Conservation (phyloP, 2,797 vertebrate genomes). For the Gymnothorax reevesii region DNA sequence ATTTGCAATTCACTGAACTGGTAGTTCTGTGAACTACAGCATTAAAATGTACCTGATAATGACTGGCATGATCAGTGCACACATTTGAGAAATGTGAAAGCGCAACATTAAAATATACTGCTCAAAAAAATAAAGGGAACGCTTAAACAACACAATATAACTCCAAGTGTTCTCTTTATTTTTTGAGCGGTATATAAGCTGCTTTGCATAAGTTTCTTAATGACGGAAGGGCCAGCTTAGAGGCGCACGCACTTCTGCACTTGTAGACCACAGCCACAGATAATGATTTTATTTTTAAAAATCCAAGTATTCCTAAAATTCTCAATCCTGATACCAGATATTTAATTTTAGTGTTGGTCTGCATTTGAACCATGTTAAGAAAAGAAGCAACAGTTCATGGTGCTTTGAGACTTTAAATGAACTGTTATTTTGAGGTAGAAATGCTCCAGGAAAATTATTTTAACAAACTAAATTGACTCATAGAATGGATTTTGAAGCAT, state of each 20-base stretch:
- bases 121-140: too few species aligned
- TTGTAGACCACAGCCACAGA: background rate
- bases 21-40: background rate
- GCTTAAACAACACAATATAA: too few species aligned
- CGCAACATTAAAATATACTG: constrained; percentile 43
- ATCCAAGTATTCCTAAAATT: background rate
- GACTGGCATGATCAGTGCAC: constrained; percentile 2
- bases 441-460: background rate
- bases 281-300: background rate
- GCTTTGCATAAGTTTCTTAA: constrained; percentile 39
- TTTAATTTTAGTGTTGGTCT: background rate
- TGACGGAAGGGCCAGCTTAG: constrained; percentile 42
- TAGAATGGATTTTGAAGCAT: background rate
- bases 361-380: background rate
- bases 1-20: background rate
- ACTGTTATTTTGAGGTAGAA: background rate
- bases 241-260: constrained; percentile 35
- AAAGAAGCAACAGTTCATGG: background rate
- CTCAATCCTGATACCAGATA: background rate
- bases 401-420: background rate
- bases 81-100: constrained; percentile 28
- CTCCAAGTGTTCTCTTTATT: too few species aligned
- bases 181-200: too few species aligned
- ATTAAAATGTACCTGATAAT: background rate
- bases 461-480: background rate